These are phyloP conservation scores for Fundulus diaphanus DNA, from an alignment of 2,797 vertebrate genomes.

Conservation along the genomic window DNA sequence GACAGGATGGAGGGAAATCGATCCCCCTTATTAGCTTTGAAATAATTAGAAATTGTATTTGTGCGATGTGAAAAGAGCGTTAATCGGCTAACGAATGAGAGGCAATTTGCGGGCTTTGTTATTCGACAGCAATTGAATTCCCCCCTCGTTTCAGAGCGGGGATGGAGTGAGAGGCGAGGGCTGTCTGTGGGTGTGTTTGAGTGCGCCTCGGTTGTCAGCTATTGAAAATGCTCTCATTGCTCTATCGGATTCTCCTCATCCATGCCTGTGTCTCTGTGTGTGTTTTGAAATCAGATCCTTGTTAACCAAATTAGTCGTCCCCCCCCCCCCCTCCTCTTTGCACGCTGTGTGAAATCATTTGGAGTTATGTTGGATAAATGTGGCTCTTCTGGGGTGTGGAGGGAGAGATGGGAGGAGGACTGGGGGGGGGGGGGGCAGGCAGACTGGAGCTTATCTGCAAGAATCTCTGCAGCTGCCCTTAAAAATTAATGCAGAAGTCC, in stretches of 20 bases:
- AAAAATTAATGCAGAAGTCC: constrained; percentile 11
- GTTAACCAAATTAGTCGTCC: constrained; percentile 57
- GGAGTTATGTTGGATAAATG: constrained; percentile 41
- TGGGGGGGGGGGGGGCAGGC: too few species aligned
- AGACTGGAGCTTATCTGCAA: constrained; percentile 9
- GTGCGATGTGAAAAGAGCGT: constrained; percentile 56
- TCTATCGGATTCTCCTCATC: constrained; percentile 63
- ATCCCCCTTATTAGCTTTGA: constrained; percentile 72
- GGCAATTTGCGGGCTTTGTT: constrained; percentile 68
- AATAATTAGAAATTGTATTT: constrained; percentile 74
- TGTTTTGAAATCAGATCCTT: constrained; percentile 46
- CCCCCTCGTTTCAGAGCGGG: constrained; percentile 40
- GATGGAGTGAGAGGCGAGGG: constrained; percentile 50
- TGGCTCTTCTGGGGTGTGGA: background rate
- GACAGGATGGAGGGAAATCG: constrained; percentile 45
- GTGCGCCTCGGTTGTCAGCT: constrained; percentile 65
- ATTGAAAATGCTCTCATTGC: constrained; percentile 63
- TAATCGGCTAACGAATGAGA: constrained; percentile 70
- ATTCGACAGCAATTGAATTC: constrained; percentile 68
- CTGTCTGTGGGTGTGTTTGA: constrained; percentile 71
- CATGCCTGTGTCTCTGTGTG: constrained; percentile 5
- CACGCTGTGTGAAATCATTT: constrained; percentile 45
- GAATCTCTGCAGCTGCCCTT: constrained; percentile 22
- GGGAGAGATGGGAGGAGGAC: background rate
- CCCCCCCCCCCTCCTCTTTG: constrained; percentile 26